phyloP scores from a whole-genome alignment of 2,113 vertebrate genomes.

The Charina bottae region DNA sequence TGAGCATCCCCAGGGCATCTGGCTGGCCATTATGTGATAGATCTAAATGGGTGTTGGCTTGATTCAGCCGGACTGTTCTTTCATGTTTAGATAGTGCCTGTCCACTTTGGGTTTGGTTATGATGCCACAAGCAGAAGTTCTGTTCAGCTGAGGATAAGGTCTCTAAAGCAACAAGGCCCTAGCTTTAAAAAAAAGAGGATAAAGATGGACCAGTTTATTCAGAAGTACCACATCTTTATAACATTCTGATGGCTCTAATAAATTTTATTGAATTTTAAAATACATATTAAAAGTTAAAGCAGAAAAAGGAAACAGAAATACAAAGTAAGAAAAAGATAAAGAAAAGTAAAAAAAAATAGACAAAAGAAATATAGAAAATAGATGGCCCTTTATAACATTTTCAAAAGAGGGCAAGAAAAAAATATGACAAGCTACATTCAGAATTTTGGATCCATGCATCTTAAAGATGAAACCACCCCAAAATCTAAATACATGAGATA shows the following conservation, averaged over 20 bases:
- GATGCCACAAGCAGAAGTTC: not conserved
- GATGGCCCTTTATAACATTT: not conserved
- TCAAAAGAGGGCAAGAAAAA: not conserved
- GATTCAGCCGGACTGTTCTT: not conserved
- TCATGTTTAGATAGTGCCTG: not conserved
- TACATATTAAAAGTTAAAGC: too few relatives aligned
- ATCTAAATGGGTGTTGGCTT: not conserved
- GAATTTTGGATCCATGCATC: not conserved
- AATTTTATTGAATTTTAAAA: too few relatives aligned
- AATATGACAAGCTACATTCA: not conserved
- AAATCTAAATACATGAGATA: constrained; percentile 29
- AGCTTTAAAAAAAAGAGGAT: too few relatives aligned
- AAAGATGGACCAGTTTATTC: not conserved
- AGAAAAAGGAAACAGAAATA: too few relatives aligned
- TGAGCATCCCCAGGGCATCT: not conserved
- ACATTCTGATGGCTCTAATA: too few relatives aligned
- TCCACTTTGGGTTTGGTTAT: not conserved
- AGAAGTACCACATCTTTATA: not conserved
- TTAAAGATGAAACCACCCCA: not conserved
- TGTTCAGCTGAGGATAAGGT: not conserved
- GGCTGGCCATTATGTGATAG: not conserved
- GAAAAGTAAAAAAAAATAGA: too few relatives aligned
- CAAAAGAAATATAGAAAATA: too few relatives aligned
- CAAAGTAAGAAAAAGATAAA: too few relatives aligned
- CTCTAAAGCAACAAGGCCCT: too few relatives aligned